Base-by-base conservation (phyloP, 2,797 vertebrate genomes). In the Coranthus polyacanthus region DNA sequence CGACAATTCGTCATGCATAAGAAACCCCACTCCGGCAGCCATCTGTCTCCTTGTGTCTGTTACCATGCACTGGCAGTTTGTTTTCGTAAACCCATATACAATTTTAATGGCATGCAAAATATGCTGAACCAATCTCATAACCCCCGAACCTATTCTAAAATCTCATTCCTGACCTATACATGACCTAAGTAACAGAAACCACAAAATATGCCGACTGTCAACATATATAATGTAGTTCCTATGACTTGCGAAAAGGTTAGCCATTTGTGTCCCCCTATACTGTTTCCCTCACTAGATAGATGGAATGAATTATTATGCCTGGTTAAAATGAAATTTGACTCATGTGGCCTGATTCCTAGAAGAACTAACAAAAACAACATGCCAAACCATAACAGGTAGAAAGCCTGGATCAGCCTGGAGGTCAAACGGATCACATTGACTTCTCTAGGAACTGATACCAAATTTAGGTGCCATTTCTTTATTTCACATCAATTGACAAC, bases 41-140 rank as follows among this genome's bases (percentile, higher is more conserved):
- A 93, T 93, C 91, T 92, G 92, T 88, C 84, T 83, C 69, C 51
- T 24, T 71, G 66, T 72, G 80, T 91, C 86, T 87, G 75, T 75
- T 87, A 75, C 78, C 72, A 59, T 58, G 72, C 71, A 47, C 72
- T 5, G 39, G 52, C 75, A 71, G 78, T 88, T 90, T 89, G 85
- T 86, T 86, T 79, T 89, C 60, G 15, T 72, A 70, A 57, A 47
- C 47, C 64, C 72, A 57, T 69, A 81, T 82, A 76, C 87, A 78
- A 52, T 79, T 83, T 83, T 82, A 81, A 87, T 72, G 81, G 72
- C 65, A 80, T 84, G 81, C 64, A 78, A 77, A 87, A 86, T 82
- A 75, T 67, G 70, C 65, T 18, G 51, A 76, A 77, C 73, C 63
- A 58, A 81, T 87, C 52, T 77, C 15, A 38, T 20, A 65, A 84